A percentile compares a stretch with the other conserved stretches of the same genome.
These are phyloP conservation scores for Tenebrio molitor DNA, from an alignment of 1,140 invertebrate species.

Conservation along the genomic window DNA sequence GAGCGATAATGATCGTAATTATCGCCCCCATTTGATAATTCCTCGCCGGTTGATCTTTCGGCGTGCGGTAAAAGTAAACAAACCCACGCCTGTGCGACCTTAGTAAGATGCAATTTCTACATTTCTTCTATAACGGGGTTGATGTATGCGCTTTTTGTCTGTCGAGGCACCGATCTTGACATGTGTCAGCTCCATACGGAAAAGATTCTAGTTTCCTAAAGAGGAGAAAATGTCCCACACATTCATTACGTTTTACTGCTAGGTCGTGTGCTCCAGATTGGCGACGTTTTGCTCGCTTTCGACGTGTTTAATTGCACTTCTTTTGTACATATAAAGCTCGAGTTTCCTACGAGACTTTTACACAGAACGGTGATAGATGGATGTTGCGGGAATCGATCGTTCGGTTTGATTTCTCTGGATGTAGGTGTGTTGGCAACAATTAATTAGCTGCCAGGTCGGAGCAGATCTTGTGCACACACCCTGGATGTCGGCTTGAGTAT, in stretches of 20 bases:
- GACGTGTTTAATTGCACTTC: conserved; percentile 33
- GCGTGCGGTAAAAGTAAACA: conserved; percentile 19
- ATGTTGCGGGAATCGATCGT: neutral
- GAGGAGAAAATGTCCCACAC: conserved; percentile 42
- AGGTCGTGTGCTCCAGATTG: conserved; percentile 31
- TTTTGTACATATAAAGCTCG: conserved; percentile 29
- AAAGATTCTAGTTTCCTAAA: conserved; percentile 39
- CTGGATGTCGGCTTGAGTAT: neutral
- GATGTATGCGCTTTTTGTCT: conserved; percentile 40
- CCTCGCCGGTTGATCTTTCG: neutral
- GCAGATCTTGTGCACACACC: neutral
- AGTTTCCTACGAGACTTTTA: neutral
- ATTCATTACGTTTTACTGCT: conserved; percentile 16
- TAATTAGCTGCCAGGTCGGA: neutral
- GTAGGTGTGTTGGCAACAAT: conserved; percentile 26
- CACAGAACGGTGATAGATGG: conserved; percentile 3
- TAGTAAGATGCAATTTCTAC: conserved; percentile 20
- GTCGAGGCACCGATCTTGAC: conserved; percentile 27
- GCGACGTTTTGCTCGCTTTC: neutral
- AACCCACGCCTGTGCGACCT: conserved; percentile 5
- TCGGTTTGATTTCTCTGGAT: conserved; percentile 31
- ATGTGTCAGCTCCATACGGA: conserved; percentile 31
- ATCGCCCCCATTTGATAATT: neutral
- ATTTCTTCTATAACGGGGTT: conserved; percentile 30
- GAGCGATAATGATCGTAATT: conserved; percentile 30